Conservation (phyloP, 2,888 invertebrate species). For the Meliscaeva auricollis region DNA sequence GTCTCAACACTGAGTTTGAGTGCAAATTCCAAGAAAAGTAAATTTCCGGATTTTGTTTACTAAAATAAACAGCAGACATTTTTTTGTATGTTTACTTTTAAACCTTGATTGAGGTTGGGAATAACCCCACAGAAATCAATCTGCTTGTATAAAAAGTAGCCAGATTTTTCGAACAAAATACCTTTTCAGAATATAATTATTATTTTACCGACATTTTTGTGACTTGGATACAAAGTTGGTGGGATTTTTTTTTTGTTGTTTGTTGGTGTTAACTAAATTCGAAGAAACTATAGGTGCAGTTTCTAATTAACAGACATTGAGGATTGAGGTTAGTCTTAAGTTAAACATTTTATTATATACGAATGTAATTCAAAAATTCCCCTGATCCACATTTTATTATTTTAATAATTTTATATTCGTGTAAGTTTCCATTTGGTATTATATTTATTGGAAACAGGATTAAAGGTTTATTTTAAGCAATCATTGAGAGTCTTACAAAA, state of each 20-base stretch:
- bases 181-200: too few relatives aligned
- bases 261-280: not conserved
- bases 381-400: too few relatives aligned
- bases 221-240: not conserved
- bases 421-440: too few relatives aligned
- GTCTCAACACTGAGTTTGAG: not conserved
- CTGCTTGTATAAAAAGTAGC: too few relatives aligned
- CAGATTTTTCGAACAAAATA: too few relatives aligned
- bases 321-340: not conserved
- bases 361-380: too few relatives aligned
- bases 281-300: not conserved
- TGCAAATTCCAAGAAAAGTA: constrained; percentile 47
- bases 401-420: too few relatives aligned
- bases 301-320: not conserved
- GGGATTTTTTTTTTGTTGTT: not conserved
- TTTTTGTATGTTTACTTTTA: constrained; percentile 25
- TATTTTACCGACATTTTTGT: not conserved
- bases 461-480: too few relatives aligned
- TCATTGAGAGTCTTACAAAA: too few relatives aligned
- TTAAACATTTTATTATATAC: too few relatives aligned
- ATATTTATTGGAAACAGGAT: too few relatives aligned
- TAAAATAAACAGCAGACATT: constrained; percentile 3
- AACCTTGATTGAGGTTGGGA: constrained; percentile 51
- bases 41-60: constrained; percentile 60
- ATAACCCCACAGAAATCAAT: constrained; percentile 30